Base-by-base conservation (phyloP, 1,140 invertebrate species). In the Phymastichus coffea region DNA sequence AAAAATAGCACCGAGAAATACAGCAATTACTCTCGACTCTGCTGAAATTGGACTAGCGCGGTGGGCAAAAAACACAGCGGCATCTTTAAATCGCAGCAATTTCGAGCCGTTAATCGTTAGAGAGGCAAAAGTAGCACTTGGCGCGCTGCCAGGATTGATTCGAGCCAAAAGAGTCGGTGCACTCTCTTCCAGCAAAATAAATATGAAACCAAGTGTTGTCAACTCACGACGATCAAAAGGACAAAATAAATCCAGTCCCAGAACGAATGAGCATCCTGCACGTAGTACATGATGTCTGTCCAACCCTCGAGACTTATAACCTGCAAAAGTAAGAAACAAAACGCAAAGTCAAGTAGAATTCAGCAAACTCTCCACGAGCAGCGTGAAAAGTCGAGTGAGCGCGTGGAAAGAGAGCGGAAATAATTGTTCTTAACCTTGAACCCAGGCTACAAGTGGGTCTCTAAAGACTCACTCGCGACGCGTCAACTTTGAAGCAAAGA, bases 231-330 rank as follows among this genome's bases (percentile, higher is more conserved):
- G 87, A 99, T 99, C 46, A 99, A 84, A 58, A 99, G 84, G 40
- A 99, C 97, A 82, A 99, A 99, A 81, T 99, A 99, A 64, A 97
- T 95, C 96, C 97, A 99, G 77, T 98, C 97, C 97, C 97, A 99
- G 78, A 99, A 99, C 44, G 97, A 99, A 82, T 99, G 97, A 54
- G 97, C 95, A 78, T 99, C 98, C 83, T 99, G 97, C 19, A 98
- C 92, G 76, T 97, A 98, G 74, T 97, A 97, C 98, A 99, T 99
- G 65, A 99, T 99, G 72, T 99, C 97, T 14, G 97, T 97, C 98
- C 98, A 99, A 61, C 90, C 91, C 77, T 92, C 90, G 58, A 92
- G 76, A 57, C 90, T 92, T 75, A 92, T 93, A 25, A 92, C 90
- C 90, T 92, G 70, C 33, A 33, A 46, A 67, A 64, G 65, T 37